Conservation (phyloP, 2,888 invertebrate genomes). For the Thereva unica region DNA sequence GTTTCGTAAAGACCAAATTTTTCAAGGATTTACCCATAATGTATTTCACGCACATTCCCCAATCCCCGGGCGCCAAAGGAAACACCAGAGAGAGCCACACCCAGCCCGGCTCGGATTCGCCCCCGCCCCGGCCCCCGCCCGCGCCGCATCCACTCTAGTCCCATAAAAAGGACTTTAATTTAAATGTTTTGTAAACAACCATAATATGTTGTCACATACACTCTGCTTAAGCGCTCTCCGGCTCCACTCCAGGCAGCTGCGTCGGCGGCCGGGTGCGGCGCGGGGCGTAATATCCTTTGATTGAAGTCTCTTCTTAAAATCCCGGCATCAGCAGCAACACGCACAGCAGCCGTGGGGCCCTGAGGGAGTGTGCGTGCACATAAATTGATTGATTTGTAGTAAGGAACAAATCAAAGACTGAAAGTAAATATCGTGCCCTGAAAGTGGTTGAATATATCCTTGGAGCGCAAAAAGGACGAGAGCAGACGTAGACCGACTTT, state of each 20-base stretch:
- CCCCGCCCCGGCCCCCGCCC: neutral
- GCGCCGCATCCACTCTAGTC: neutral
- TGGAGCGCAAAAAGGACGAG: neutral
- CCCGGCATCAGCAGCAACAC: slow-evolving; percentile 3
- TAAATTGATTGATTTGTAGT: slow-evolving; percentile 32
- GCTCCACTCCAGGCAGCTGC: slow-evolving; percentile 17
- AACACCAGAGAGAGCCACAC: neutral
- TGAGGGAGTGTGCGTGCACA: slow-evolving; percentile 28
- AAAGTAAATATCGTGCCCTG: slow-evolving; percentile 21
- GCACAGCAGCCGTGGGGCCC: neutral
- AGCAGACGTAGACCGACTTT: slow-evolving; percentile 21
- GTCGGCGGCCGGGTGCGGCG: slow-evolving; percentile 7
- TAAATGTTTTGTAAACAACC: slow-evolving; percentile 35
- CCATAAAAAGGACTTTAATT: slow-evolving; percentile 33
- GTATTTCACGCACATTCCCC: neutral
- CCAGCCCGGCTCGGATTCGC: no score
- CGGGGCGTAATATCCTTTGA: slow-evolving; percentile 25
- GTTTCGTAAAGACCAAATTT: slow-evolving; percentile 16
- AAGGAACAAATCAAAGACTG: slow-evolving; percentile 30
- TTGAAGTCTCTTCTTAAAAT: slow-evolving; percentile 12
- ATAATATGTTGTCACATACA: slow-evolving; percentile 34
- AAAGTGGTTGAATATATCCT: slow-evolving; percentile 4
- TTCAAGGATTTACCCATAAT: slow-evolving; percentile 30
- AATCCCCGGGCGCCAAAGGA: neutral
- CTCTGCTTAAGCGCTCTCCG: slow-evolving; percentile 29